Evolutionary conservation across 1,140 invertebrate species (phyloP), one percentile per base, ranked within the genome.

Genomic region (Drosophila suzukii): DNA sequence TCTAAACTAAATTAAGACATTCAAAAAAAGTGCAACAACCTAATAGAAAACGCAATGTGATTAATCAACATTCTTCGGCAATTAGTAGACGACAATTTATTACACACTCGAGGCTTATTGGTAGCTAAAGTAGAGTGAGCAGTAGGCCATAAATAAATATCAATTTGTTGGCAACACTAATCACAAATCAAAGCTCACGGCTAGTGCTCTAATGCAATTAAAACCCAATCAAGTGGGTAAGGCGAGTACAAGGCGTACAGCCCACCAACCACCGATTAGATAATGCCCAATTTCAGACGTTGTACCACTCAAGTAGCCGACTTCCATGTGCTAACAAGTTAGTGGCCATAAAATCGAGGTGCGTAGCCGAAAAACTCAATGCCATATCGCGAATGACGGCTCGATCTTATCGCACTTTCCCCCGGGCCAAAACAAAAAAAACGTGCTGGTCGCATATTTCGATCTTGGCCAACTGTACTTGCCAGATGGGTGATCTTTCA

Each of bases 181-280:
- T 61, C 58, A 24, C 6, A 61, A 89, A 88, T 88, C 84, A 88
- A 78, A 80, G 79, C 79, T 44, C 54, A 60, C 24, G 65, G 62
- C 49, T 72, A 80, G 80, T 80, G 46, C 55, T 39, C 39, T 73
- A 83, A 88, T 74, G 58, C 47, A 77, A 89, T 89, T 88, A 88
- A 65, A 89, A 75, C 41, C 68, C 62, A 83, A 79, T 79, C 65
- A 66, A 47, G 43, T 59, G 38, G 24, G 44, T 32, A 32, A 61
- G 51, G 56, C 17, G 41, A 63, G 39, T 68, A 44, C 20, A 60
- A 39, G 46, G n/a, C 53, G 12, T 13, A 46, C 50, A 34, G 49
- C 49, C 49, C 49, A 51, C 49, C n/a, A 51, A 10, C 32, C 6
- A 38, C 12, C 30, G 83, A 86, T 86, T 82, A 83, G 84, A 83